A percentile compares a stretch with the other conserved stretches of the same genome.
Evolutionary conservation across 53 echinoderm and acorn worm genomes (phyloP).

Genomic region (Holothuria scabra): DNA sequence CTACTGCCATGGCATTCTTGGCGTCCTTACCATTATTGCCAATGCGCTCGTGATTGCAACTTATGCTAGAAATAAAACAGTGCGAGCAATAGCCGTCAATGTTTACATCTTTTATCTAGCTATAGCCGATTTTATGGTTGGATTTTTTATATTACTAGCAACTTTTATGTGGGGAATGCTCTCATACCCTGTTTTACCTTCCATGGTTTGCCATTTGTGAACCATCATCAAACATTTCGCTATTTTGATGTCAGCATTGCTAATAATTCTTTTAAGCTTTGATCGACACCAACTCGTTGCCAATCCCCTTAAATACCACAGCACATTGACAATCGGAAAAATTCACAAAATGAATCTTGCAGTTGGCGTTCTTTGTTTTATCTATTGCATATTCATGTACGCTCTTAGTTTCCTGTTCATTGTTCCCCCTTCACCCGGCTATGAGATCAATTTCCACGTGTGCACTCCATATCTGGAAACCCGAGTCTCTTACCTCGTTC

Average conservation of each 20-base stretch:
- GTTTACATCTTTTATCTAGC: conserved; percentile 31
- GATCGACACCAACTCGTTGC: conserved; percentile 18
- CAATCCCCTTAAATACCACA: conserved; percentile 19
- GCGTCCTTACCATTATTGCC: not conserved
- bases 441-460: not conserved
- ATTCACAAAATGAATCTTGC: not conserved
- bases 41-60: not conserved
- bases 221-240: not conserved
- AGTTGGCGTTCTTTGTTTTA: not conserved
- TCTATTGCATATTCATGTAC: not conserved
- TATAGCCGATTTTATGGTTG: not conserved
- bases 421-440: not conserved
- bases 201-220: conserved; percentile 4
- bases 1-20: not conserved
- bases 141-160: conserved; percentile 5
- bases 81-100: not conserved
- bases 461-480: not conserved
- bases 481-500: not conserved
- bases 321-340: not conserved
- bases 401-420: not conserved
- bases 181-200: not conserved
- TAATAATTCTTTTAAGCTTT: conserved; percentile 20
- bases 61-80: not conserved
- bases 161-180: conserved; percentile 3
- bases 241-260: not conserved